A percentile compares a stretch with the other conserved stretches of the same genome.
These are phyloP conservation scores for Tyrannus savana DNA, from an alignment of 2,113 vertebrate species.

Conservation along the genomic window DNA sequence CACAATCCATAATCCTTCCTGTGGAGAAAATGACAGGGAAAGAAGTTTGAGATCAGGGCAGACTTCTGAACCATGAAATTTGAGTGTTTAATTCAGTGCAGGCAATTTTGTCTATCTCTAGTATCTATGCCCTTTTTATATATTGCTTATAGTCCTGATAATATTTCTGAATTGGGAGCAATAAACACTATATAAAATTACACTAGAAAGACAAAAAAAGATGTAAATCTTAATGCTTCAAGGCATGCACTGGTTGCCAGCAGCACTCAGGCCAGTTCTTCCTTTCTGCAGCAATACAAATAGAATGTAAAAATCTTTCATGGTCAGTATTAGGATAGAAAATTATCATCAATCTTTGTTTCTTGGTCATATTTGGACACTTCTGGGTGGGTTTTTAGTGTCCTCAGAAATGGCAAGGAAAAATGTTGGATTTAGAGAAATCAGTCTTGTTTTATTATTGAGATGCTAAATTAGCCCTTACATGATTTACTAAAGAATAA, in stretches of 20 bases:
- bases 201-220: not conserved
- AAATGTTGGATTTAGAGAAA: not conserved
- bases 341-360: not conserved
- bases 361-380: not conserved
- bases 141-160: not conserved
- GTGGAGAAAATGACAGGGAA: not conserved
- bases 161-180: not conserved
- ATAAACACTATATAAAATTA: not conserved
- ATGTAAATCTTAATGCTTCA: not conserved
- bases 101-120: not conserved
- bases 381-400: not conserved
- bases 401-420: not conserved
- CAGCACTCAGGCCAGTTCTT: not conserved
- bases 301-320: not conserved
- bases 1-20: not conserved
- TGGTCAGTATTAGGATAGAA: not conserved
- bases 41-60: not conserved
- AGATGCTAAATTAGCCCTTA: not conserved
- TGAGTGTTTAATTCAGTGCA: not conserved
- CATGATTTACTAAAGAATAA: not conserved
- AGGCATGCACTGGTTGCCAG: not conserved
- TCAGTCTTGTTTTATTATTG: not conserved
- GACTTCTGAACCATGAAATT: not conserved
- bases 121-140: not conserved
- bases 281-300: not conserved